Conservation (phyloP, 2,797 vertebrate species). For the Scomberomorus guttatus region DNA sequence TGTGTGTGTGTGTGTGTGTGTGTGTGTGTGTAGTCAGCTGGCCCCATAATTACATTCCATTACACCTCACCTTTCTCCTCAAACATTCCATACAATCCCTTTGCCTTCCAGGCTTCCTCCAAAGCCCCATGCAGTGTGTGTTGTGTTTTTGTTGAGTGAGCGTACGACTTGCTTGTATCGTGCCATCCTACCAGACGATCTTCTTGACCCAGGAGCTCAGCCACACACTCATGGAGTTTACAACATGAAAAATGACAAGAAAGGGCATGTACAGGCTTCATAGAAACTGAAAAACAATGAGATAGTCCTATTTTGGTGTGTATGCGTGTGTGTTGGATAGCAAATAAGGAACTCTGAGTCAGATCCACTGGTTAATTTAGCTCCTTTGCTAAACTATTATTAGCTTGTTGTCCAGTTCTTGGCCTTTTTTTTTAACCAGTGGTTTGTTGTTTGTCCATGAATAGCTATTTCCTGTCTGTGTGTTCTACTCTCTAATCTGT, state of each 20-base stretch:
- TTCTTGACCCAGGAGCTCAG: conserved; percentile 9
- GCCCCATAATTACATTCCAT: conserved; percentile 82
- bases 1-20: conserved; percentile 56
- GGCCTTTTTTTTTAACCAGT: conserved; percentile 35
- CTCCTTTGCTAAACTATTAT: conserved; percentile 52
- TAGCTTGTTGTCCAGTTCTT: conserved; percentile 45
- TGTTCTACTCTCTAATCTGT: conserved; percentile 51
- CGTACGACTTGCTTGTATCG: conserved; percentile 45
- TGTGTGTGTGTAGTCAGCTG: conserved; percentile 56
- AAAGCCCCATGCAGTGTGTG: conserved; percentile 36
- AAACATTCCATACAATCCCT: conserved; percentile 73
- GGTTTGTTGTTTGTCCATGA: conserved; percentile 40
- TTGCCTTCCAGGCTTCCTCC: conserved; percentile 66
- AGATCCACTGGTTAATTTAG: conserved; percentile 26
- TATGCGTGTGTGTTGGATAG: conserved; percentile 4
- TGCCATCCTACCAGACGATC: conserved; percentile 30
- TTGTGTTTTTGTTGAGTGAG: conserved; percentile 28
- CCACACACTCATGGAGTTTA: conserved; percentile 1
- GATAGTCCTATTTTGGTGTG: conserved; percentile 16
- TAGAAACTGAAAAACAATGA: background rate
- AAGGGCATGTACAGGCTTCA: conserved; percentile 12
- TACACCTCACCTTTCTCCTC: conserved; percentile 80
- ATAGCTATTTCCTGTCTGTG: conserved; percentile 43
- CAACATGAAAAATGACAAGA: conserved; percentile 22
- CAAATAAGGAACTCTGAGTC: conserved; percentile 35